Evolutionary conservation across 2,888 invertebrate genomes (phyloP).

Genomic region (Automeris io): DNA sequence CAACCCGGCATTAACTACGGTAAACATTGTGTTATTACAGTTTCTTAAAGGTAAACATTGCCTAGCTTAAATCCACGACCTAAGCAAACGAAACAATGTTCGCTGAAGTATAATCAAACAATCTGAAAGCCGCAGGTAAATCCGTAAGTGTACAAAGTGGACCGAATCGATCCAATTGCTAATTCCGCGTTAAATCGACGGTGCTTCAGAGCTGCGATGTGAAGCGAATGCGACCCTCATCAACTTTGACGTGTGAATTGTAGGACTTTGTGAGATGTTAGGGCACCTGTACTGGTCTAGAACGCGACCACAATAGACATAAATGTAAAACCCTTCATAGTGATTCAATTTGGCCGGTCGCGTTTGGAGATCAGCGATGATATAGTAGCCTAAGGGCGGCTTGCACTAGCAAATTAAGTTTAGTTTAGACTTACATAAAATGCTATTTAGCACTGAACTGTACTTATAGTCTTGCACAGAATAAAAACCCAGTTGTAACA

Average conservation of each 20-base stretch:
- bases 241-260: constrained; percentile 45
- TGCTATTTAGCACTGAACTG: too few species aligned
- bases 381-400: too few species aligned
- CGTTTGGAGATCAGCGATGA: too few species aligned
- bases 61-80: constrained; percentile 8
- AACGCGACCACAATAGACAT: constrained; percentile 15
- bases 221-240: constrained; percentile 40
- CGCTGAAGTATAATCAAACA: constrained; percentile 13
- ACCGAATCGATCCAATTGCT: constrained; percentile 36
- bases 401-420: too few species aligned
- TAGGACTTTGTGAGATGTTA: constrained; percentile 22
- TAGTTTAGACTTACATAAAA: too few species aligned
- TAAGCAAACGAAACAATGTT: constrained; percentile 15
- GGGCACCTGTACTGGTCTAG: too few species aligned
- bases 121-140: constrained; percentile 18
- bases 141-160: constrained; percentile 21
- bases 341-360: too few species aligned
- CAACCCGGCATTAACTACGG: neutral
- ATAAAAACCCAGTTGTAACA: too few species aligned
- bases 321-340: too few species aligned
- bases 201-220: constrained; percentile 37
- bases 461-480: too few species aligned
- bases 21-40: neutral
- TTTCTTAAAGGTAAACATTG: neutral
- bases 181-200: constrained; percentile 36